Conservation (phyloP, 2,113 vertebrate genomes). For the Romanogobio albipinnatus region DNA sequence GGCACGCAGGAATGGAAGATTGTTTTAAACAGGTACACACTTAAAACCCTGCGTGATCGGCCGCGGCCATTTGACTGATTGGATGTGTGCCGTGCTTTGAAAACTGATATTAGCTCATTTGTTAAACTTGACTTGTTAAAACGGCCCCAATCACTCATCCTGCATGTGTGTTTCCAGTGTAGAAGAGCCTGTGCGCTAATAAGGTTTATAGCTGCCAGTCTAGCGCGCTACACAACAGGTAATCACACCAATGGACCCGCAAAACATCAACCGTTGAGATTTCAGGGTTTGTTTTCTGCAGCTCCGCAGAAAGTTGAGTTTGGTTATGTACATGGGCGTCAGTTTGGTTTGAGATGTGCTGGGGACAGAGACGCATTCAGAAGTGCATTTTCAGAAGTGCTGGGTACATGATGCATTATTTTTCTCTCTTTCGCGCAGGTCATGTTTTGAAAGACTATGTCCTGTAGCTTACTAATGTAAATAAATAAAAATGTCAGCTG, state of each 20-base stretch:
- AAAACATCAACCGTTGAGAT: slow-evolving; percentile 23
- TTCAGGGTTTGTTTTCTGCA: neutral
- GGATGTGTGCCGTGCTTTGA: slow-evolving; percentile 68
- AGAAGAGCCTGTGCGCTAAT: neutral
- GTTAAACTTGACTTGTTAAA: slow-evolving; percentile 79
- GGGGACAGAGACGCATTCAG: too few relatives aligned
- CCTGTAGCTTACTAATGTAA: too few relatives aligned
- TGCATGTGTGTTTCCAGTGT: slow-evolving; percentile 40
- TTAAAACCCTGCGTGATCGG: slow-evolving; percentile 72
- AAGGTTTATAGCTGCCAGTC: slow-evolving; percentile 34
- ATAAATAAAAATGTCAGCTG: too few relatives aligned
- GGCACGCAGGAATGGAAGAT: slow-evolving; percentile 66
- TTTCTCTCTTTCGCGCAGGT: too few relatives aligned
- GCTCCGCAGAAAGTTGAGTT: neutral
- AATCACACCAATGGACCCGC: neutral
- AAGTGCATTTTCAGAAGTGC: too few relatives aligned
- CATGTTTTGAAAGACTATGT: too few relatives aligned
- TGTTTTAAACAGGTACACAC: slow-evolving; percentile 81
- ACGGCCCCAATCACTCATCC: slow-evolving; percentile 70
- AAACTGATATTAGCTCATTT: slow-evolving; percentile 75
- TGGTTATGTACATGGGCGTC: too few relatives aligned
- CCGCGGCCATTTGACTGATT: slow-evolving; percentile 71
- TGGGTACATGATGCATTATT: too few relatives aligned
- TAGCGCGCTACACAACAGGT: neutral
- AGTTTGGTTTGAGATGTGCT: too few relatives aligned